Evolutionary conservation across 1,140 invertebrate species (phyloP).

Genomic region (Planococcus citri): DNA sequence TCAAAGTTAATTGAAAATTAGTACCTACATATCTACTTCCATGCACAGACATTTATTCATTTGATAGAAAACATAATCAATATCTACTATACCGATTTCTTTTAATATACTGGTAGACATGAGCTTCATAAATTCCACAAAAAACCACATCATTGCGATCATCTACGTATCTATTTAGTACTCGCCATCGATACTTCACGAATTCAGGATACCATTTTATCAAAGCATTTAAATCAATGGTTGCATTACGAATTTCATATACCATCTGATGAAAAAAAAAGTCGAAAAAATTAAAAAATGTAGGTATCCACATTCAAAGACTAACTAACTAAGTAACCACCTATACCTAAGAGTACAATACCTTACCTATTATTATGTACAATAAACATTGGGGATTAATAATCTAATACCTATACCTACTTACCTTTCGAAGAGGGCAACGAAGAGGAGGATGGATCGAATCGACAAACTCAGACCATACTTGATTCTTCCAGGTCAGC

Average conservation of each 20-base stretch:
- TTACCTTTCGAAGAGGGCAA: slow-evolving; percentile 17
- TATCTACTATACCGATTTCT: neutral
- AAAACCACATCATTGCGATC: neutral
- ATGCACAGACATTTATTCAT: too few species aligned
- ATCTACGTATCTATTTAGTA: neutral
- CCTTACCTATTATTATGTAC: too few species aligned
- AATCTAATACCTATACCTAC: too few species aligned
- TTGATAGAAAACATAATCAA: too few species aligned
- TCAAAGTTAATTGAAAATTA: too few species aligned
- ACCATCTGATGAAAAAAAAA: too few species aligned
- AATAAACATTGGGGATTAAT: too few species aligned
- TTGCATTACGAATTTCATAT: neutral
- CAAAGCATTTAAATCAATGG: neutral
- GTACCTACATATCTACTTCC: too few species aligned
- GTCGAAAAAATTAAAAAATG: too few species aligned
- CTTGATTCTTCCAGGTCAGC: slow-evolving; percentile 1
- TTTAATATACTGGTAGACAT: neutral
- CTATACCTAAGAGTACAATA: too few species aligned
- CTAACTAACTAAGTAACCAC: too few species aligned
- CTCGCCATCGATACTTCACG: neutral
- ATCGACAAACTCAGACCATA: neutral
- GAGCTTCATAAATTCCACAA: neutral
- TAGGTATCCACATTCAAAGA: too few species aligned
- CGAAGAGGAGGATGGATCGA: slow-evolving; percentile 8
- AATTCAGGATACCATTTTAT: neutral